phyloP scores from a whole-genome alignment of 2,797 vertebrate species.

The Cyprinodon diabolis region DNA sequence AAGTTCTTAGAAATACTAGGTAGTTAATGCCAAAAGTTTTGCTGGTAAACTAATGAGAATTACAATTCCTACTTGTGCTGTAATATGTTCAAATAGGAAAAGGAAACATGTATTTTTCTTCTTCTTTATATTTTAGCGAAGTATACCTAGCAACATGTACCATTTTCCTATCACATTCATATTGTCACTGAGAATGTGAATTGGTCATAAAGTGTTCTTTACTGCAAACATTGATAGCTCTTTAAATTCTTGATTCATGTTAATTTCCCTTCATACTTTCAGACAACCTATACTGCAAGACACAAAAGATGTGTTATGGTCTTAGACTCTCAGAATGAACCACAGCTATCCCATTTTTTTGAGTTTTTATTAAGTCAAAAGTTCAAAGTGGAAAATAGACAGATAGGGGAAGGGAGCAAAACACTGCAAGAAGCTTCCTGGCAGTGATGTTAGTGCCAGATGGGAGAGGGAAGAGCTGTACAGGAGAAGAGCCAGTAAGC shows the following conservation, averaged over 20 bases:
- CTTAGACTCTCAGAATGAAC: conserved; percentile 32
- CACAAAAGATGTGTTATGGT: conserved; percentile 3
- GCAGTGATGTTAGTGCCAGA: conserved; percentile 77
- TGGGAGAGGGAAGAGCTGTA: conserved; percentile 75
- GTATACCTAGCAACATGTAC: background rate
- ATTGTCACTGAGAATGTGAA: background rate
- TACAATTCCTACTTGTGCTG: conserved; percentile 22
- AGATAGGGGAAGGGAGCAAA: conserved; percentile 57
- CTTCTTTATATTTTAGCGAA: background rate
- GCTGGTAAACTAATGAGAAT: conserved; percentile 14
- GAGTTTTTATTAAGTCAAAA: conserved; percentile 11
- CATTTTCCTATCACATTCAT: background rate
- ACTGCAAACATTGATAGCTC: conserved; percentile 5
- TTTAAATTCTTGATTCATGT: conserved; percentile 28
- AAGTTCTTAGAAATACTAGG: conserved; percentile 9
- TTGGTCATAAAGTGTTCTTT: conserved; percentile 48
- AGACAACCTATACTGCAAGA: background rate
- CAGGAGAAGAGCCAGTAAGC: conserved; percentile 79
- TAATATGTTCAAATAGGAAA: conserved; percentile 27
- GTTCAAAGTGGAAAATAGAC: conserved; percentile 56
- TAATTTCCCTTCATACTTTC: conserved; percentile 7
- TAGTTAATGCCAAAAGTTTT: conserved; percentile 15
- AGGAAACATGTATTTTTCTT: conserved; percentile 1
- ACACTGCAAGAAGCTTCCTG: conserved; percentile 67
- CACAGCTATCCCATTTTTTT: conserved; percentile 37